Percentiles rank a stretch among this genome's conserved stretches.
phyloP scores from a whole-genome alignment of 1,140 invertebrate species.

The Adelges cooleyi region DNA sequence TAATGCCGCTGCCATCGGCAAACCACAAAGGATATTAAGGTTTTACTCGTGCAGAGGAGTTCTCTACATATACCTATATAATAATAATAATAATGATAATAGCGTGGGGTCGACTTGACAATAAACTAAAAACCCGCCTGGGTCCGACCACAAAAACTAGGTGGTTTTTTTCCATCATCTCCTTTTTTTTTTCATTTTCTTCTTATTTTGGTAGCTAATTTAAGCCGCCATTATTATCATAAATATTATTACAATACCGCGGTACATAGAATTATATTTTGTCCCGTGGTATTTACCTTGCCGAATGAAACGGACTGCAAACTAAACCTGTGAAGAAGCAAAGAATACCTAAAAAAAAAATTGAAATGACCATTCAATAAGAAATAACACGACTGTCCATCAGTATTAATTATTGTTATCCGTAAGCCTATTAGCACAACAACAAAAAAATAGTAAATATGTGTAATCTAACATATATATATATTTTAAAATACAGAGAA shows the following conservation, averaged over 20 bases:
- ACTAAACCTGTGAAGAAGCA: too few species aligned
- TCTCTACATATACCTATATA: neutral
- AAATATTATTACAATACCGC: neutral
- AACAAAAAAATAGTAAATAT: too few species aligned
- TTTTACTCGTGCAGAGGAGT: neutral
- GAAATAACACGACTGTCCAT: too few species aligned
- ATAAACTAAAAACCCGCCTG: slow-evolving; percentile 4
- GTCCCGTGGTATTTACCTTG: too few species aligned
- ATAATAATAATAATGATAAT: slow-evolving; percentile 14
- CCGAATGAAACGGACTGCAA: too few species aligned
- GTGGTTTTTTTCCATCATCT: neutral
- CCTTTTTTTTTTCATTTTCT: neutral
- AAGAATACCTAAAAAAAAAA: too few species aligned
- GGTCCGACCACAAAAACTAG: neutral
- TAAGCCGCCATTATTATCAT: slow-evolving; percentile 7
- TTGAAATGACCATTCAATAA: too few species aligned
- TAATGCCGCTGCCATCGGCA: slow-evolving; percentile 15
- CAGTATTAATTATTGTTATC: too few species aligned
- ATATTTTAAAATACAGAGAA: too few species aligned
- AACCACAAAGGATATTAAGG: slow-evolving; percentile 15
- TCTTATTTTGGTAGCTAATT: neutral
- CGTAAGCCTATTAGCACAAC: too few species aligned
- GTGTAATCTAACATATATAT: too few species aligned
- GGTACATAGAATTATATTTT: too few species aligned
- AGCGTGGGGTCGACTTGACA: slow-evolving; percentile 11